Base-by-base conservation (phyloP, 2,113 vertebrate species). In the Tyrannus savana region DNA sequence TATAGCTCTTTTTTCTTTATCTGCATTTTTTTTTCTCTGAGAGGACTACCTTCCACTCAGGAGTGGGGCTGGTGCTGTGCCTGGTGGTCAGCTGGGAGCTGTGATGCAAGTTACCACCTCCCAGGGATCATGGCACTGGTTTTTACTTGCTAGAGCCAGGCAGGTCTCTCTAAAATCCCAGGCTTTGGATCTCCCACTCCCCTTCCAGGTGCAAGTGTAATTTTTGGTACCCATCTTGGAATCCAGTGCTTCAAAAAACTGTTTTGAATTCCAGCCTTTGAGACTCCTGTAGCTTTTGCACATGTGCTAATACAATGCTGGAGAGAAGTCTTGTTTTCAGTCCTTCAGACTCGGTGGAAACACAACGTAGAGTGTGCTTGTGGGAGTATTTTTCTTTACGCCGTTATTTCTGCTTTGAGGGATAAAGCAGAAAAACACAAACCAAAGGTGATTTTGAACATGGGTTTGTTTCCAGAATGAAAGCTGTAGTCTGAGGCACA, bases 241-340 rank as follows among this genome's bases (percentile, higher is more conserved):
- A 66, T 90, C 17, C 50, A 49, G 0, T 0, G 1, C 50, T 74
- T 90, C 15, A n/a, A 46, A 59, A 59, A 83, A 28, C 39, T 47
- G 8, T 41, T 85, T 83, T 14, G 22, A 39, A 55, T 71, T 60
- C 39, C 21, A 64, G 6, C 30, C 59, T 66, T 42, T 56, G 67
- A 83, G 28, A 17, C 17, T 79, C 12, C 33, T 63, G 7, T 41
- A 62, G 47, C 25, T 92, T 92, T 89, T 88, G 30, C 3, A 3
- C 0, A 0, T 69, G 22, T 69, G 30, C 35, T 60, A 4, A 4
- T 41, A 5, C 37, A 31, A 5, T 53, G 23, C 33, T 79, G 28
- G 39, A 49, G 31, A 77, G 24, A 80, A 73, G 56, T 76, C 22
- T 59, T 68, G 9, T 27, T 75, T 83, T 41, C 44, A 64, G 67